Conservation (phyloP, 2,113 vertebrate genomes). For the Echinops telfairi region DNA sequence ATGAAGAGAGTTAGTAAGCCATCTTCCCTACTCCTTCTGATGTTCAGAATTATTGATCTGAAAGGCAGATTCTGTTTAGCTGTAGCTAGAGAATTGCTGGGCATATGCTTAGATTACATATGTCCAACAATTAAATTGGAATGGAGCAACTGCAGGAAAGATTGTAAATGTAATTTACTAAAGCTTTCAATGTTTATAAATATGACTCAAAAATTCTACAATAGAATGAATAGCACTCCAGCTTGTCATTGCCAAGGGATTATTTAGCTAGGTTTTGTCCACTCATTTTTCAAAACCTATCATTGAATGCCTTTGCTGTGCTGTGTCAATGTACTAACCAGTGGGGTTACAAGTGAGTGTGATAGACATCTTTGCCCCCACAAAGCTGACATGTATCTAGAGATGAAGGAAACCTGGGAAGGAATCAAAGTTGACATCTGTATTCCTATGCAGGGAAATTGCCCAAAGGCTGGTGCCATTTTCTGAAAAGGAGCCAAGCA, state of each 20-base stretch:
- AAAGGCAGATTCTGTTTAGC: not conserved
- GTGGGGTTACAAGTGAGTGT: not conserved
- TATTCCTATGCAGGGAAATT: too few relatives aligned
- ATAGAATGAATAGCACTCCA: not conserved
- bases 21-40: not conserved
- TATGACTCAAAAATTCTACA: not conserved
- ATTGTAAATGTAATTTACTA: not conserved
- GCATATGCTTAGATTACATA: not conserved
- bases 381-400: not conserved
- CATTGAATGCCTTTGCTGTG: not conserved
- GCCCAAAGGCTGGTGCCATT: too few relatives aligned
- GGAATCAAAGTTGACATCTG: too few relatives aligned
- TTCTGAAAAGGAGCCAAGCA: too few relatives aligned
- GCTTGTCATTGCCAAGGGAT: not conserved
- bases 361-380: too few relatives aligned
- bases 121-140: not conserved
- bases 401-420: not conserved
- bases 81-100: not conserved
- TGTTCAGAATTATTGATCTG: not conserved
- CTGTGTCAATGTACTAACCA: not conserved
- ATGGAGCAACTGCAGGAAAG: not conserved
- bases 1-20: not conserved
- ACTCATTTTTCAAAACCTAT: not conserved
- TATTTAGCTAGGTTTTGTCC: conserved; percentile 4
- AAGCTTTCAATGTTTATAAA: not conserved